These are phyloP conservation scores for Machimus rusticus DNA, from an alignment of 2,888 invertebrate species.

Conservation along the genomic window DNA sequence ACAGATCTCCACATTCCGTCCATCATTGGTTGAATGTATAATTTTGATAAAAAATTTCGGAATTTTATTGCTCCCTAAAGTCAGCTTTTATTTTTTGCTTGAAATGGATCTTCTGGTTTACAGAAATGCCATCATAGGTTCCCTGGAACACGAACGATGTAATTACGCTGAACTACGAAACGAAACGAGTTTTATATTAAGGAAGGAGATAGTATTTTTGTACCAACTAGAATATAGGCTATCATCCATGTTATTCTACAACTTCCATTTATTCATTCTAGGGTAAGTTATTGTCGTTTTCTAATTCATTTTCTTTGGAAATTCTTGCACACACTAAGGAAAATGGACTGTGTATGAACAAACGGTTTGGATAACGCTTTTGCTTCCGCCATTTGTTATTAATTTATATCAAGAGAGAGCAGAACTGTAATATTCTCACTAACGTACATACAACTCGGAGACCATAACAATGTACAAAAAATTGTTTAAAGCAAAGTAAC, in stretches of 20 bases:
- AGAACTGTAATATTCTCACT: not conserved
- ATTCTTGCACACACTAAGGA: not conserved
- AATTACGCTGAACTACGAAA: not conserved
- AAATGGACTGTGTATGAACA: not conserved
- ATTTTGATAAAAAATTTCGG: not conserved
- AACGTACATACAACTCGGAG: not conserved
- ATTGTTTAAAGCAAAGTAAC: not conserved
- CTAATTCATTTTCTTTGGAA: not conserved
- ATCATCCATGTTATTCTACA: not conserved
- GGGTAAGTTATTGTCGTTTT: not conserved
- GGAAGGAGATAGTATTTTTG: not conserved
- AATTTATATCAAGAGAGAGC: not conserved
- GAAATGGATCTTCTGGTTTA: conserved; percentile 26
- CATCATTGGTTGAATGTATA: not conserved
- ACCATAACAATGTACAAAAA: not conserved
- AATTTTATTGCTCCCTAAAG: not conserved
- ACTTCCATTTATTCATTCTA: not conserved
- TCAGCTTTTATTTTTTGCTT: not conserved
- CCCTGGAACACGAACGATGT: not conserved
- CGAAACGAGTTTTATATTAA: not conserved
- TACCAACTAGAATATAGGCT: not conserved
- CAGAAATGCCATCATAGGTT: not conserved
- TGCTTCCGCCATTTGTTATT: not conserved
- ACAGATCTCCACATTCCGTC: conserved; percentile 1
- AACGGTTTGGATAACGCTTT: not conserved